Conservation (phyloP, 2,888 invertebrate genomes). For the Rhogogaster chlorosoma region DNA sequence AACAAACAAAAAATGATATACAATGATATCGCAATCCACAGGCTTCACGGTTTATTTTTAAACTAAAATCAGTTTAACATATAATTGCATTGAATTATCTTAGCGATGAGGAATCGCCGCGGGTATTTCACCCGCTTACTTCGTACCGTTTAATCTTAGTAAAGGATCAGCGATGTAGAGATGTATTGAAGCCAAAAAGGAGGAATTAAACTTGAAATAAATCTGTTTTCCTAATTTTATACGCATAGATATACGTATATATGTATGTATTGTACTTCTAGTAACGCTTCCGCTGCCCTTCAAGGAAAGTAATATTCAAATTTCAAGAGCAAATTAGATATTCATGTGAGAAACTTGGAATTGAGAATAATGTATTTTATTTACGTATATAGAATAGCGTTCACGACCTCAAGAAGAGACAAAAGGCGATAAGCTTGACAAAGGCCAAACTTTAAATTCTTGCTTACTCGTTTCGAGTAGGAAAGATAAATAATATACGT, state of each 20-base stretch:
- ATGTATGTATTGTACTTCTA: not conserved
- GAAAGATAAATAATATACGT: conserved; percentile 50
- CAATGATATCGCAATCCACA: not conserved
- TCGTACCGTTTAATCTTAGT: not conserved
- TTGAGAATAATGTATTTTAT: not conserved
- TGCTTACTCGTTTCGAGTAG: not conserved
- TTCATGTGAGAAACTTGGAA: not conserved
- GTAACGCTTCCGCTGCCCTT: not conserved
- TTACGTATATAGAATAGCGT: not conserved
- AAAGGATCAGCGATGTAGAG: not conserved
- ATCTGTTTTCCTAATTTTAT: not conserved
- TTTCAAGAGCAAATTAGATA: not conserved
- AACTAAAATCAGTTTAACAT: not conserved
- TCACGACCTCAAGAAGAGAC: conserved; percentile 15
- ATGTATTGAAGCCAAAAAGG: not conserved
- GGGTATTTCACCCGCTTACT: not conserved
- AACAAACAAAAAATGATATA: not conserved
- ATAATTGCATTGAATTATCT: not conserved
- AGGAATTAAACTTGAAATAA: not conserved
- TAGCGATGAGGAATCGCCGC: too few relatives aligned
- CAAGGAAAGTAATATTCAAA: not conserved
- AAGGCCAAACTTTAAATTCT: conserved; percentile 40
- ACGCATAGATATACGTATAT: not conserved
- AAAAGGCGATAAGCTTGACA: conserved; percentile 37
- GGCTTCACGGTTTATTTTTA: not conserved